Percentiles rank a stretch among this genome's conserved stretches.
Conservation (phyloP, 1,140 invertebrate species). For the Cotesia vestalis region DNA sequence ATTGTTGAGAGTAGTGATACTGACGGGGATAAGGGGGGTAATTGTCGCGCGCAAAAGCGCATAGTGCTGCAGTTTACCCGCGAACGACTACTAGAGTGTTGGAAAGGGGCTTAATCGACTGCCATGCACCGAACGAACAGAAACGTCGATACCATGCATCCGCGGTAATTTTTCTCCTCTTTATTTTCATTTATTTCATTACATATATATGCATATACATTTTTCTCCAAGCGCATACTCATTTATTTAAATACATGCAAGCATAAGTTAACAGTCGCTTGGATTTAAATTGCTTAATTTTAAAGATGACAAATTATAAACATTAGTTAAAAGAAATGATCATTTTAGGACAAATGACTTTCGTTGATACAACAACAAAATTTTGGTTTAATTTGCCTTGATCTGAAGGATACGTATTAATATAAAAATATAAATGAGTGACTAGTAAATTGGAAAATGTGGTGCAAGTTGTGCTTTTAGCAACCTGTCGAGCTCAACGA, state of each 20-base stretch:
- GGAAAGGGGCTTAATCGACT: conserved; percentile 50
- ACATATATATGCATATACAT: conserved; percentile 4
- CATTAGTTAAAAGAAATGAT: too few relatives aligned
- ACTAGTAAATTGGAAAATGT: not conserved
- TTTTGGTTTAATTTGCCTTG: too few relatives aligned
- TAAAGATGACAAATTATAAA: too few relatives aligned
- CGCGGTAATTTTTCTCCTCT: conserved; percentile 38
- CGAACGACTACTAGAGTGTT: not conserved
- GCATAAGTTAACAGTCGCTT: not conserved
- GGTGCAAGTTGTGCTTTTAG: conserved; percentile 52
- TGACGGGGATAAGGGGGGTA: not conserved
- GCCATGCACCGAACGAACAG: conserved; percentile 43
- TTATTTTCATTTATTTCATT: conserved; percentile 37
- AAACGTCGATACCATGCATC: conserved; percentile 52
- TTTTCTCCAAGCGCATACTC: too few relatives aligned
- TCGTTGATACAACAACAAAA: too few relatives aligned
- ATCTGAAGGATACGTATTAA: not conserved
- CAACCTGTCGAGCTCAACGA: conserved; percentile 47
- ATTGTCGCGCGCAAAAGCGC: conserved; percentile 29
- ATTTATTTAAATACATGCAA: not conserved
- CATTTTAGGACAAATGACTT: too few relatives aligned
- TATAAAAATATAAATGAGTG: conserved; percentile 7
- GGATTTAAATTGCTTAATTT: not conserved
- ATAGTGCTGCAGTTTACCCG: conserved; percentile 41
- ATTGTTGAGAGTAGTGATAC: too few relatives aligned